Conservation (phyloP, 1,140 invertebrate species). For the Camponotus pennsylvanicus region DNA sequence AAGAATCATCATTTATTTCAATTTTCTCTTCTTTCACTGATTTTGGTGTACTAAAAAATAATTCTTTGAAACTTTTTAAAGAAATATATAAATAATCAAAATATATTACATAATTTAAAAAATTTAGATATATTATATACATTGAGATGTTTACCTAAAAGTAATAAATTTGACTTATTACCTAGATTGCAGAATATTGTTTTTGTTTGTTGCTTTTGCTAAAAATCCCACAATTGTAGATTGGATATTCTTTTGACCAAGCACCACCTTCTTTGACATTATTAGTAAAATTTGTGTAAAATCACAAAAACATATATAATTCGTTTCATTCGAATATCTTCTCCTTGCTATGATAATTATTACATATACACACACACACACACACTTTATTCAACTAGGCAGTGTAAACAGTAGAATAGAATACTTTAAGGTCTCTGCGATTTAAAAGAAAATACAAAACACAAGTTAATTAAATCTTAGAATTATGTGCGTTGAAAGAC, state of each 20-base stretch:
- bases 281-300: constrained; percentile 17
- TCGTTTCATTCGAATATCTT: not conserved
- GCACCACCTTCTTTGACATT: constrained; percentile 60
- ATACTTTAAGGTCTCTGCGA: no score
- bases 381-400: not conserved
- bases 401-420: no score
- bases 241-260: constrained; percentile 44
- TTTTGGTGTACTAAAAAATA: constrained; percentile 57
- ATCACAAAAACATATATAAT: not conserved
- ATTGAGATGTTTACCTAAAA: not conserved
- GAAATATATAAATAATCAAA: not conserved
- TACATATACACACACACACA: not conserved
- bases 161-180: constrained; percentile 37
- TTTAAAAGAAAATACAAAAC: no score
- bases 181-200: constrained; percentile 34
- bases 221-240: constrained; percentile 66
- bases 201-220: constrained; percentile 24
- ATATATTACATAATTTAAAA: not conserved
- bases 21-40: not conserved
- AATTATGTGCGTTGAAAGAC: no score
- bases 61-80: not conserved
- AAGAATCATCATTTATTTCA: not conserved
- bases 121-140: not conserved
- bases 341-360: not conserved
- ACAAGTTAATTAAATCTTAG: no score